Percentiles rank a stretch among this genome's conserved stretches.
These are phyloP conservation scores for Ophion slaviceki DNA, from an alignment of 2,888 invertebrate species.

Conservation along the genomic window DNA sequence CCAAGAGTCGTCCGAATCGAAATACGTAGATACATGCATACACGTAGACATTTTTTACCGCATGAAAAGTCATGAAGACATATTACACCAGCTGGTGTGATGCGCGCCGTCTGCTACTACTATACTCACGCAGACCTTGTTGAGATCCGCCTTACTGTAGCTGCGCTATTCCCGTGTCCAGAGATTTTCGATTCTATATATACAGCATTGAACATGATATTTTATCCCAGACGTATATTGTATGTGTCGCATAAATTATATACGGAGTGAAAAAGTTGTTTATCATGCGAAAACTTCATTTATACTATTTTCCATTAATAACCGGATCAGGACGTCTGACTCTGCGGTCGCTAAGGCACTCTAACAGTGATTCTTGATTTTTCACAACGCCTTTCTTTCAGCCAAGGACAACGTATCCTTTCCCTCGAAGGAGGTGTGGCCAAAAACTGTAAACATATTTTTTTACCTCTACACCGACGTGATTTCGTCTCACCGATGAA, in stretches of 20 bases:
- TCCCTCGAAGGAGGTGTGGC: too few species aligned
- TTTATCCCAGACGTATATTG: constrained; percentile 3
- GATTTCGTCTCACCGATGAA: too few species aligned
- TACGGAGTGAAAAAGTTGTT: constrained; percentile 5
- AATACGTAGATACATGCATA: constrained; percentile 11
- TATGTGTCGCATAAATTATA: constrained; percentile 1
- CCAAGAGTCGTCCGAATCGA: constrained; percentile 38
- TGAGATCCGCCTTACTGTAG: constrained; percentile 55
- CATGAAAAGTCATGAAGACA: constrained; percentile 73
- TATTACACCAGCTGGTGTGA: constrained; percentile 72
- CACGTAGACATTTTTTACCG: constrained; percentile 50
- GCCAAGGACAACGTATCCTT: too few species aligned
- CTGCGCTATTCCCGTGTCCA: constrained; percentile 24
- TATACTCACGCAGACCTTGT: constrained; percentile 64
- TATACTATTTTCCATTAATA: too few species aligned
- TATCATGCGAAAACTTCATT: too few species aligned
- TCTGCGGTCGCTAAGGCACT: too few species aligned
- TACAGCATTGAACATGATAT: constrained; percentile 14
- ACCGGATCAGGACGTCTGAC: too few species aligned
- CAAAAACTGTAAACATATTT: too few species aligned
- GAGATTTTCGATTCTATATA: neutral
- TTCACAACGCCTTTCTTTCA: too few species aligned
- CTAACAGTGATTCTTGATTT: too few species aligned
- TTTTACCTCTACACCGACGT: too few species aligned
- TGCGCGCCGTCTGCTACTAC: constrained; percentile 63